Evolutionary conservation across 2,888 invertebrate species (phyloP), one percentile per base, ranked within the genome.

Genomic region (Mesorhabditis spiculigera): DNA sequence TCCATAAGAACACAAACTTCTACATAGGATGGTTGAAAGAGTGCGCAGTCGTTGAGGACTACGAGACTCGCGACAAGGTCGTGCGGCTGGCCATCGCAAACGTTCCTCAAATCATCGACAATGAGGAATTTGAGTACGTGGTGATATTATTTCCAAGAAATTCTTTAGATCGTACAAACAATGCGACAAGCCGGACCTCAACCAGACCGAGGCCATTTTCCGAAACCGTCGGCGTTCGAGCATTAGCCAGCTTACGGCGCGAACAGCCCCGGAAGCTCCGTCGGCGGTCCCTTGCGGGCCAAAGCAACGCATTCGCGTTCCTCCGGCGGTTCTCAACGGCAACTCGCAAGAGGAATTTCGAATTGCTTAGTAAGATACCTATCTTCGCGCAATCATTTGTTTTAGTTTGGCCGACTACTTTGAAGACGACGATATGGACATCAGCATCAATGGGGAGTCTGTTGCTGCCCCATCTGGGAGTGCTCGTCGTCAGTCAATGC

Each of bases 401-500:
- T 50, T 50, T 50, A 50, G 58, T 10, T n/a, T 50, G 8, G 8
- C 58, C 10, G 58, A 50, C 3, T n/a, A 13, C 58, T 50, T 13
- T n/a, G n/a, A n/a, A n/a, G 58, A 50, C 58, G 58, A 50, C 58
- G 58, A 50, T n/a, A 50, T 50, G 58, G 58, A 50, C 58, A 50
- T 50, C n/a, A 50, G 58, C 58, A n/a, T 50, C n/a, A 50, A 13
- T n/a, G 58, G n/a, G n/a, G 58, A 50, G 8, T 10, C 58, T 50
- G 58, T 13, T 28, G 28, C 28, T 28, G 28, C 28, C 28, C 28
- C 28, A 28, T 28, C 28, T 28, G 28, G 28, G 28, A 28, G 28
- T 28, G 28, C 28, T 28, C 28, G 28, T 28, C 28, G 28, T 50
- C 58, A 50, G n/a, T 13, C 58, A 10, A 50, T 13, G 10, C 58